Evolutionary conservation across 2,888 invertebrate species (phyloP), one percentile per base, ranked within the genome.

Genomic region (Rhagonycha lutea): DNA sequence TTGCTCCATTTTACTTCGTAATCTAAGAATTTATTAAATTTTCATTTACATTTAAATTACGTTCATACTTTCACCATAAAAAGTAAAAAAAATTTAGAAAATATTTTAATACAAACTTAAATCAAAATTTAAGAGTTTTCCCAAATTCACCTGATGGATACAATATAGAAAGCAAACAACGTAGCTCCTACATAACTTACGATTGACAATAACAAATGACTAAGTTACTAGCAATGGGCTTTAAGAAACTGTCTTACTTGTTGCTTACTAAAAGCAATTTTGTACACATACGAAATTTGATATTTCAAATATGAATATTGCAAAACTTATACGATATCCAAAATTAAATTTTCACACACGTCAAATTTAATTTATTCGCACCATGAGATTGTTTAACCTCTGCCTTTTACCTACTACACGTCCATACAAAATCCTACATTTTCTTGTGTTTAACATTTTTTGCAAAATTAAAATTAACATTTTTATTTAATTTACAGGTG

Each of bases 401-500:
- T 18, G 18, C n/a, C 62, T 62, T n/a, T 14, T 4, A 62, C 14
- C 7, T 18, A 4, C 7, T 18, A 4, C 18, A 24, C 10, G 18
- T 12, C 23, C 18, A 18, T 4, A 62, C 62, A 47, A 8, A 47
- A 47, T 8, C n/a, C 2, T 47, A 14, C 11, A 26, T 65, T 65
- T 65, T n/a, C n/a, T 10, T 0, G 5, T 65, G 14, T 65, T 24
- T n/a, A 24, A 65, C n/a, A 65, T 11, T 65, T 23, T 12, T 11
- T 14, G 18, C n/a, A 65, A 24, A 18, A 65, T n/a, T 12, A 1
- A 65, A 65, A 65, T 65, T 65, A 65, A 65, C 26, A 24, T 65
- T 9, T 65, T 65, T 65, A 24, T 60, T 67, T 75, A 62, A 23
- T 67, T 76, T 76, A 26, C 26, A 76, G 76, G 76, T 24, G 47